Percentiles rank a stretch among this genome's conserved stretches.
Conservation (phyloP, 2,797 vertebrate genomes). For the Bradypodion pumilum region DNA sequence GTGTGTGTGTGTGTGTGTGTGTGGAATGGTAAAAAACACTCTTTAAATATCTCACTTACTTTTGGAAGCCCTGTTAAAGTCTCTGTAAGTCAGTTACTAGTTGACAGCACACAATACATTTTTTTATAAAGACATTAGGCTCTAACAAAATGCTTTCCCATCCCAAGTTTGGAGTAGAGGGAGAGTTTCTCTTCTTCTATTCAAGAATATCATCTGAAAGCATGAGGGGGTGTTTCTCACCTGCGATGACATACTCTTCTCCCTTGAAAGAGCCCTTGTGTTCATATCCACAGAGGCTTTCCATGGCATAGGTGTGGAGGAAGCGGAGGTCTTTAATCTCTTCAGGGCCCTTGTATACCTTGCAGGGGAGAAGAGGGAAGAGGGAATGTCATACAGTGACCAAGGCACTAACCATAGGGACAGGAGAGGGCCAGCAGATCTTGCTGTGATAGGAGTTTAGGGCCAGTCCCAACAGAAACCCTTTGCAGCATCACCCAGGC, state of each 20-base stretch:
- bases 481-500: background rate
- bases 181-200: background rate
- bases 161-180: background rate
- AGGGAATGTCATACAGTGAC: background rate
- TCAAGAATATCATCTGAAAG: background rate
- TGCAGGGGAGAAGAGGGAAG: constrained; percentile 6
- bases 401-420: background rate
- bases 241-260: constrained; percentile 65
- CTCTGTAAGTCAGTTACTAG: no score
- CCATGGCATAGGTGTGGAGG: constrained; percentile 58
- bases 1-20: no score
- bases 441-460: background rate
- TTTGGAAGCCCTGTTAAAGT: no score
- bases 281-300: constrained; percentile 68
- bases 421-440: background rate
- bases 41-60: no score
- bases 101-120: no score
- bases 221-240: constrained; percentile 37
- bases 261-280: constrained; percentile 55
- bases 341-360: constrained; percentile 62
- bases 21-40: no score
- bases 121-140: no score
- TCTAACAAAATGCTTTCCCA: no score
- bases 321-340: constrained; percentile 51
- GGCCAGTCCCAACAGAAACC: background rate